These are phyloP conservation scores for Baryphthengus martii DNA, from an alignment of 2,113 vertebrate species.

Conservation along the genomic window DNA sequence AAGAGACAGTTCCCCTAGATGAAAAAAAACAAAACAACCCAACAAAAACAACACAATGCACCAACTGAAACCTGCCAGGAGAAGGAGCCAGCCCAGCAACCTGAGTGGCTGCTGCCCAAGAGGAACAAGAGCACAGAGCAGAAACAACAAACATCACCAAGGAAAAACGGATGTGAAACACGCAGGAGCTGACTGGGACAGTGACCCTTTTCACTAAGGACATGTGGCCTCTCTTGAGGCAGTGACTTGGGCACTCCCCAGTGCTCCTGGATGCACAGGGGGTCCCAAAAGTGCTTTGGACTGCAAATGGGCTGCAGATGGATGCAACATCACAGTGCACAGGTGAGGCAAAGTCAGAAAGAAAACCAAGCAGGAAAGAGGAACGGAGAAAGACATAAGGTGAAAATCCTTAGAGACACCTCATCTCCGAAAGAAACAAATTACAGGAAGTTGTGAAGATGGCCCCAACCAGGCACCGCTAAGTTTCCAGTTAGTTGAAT, in stretches of 20 bases:
- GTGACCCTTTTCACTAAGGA: background rate
- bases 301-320: background rate
- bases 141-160: background rate
- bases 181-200: background rate
- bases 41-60: no score
- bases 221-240: background rate
- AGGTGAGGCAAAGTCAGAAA: background rate
- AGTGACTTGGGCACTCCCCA: background rate
- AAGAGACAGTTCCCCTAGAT: background rate
- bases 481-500: background rate
- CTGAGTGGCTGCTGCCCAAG: background rate
- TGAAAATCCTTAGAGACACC: background rate
- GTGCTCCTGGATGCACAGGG: background rate
- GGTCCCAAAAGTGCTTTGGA: background rate
- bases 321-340: fast-evolving
- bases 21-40: background rate
- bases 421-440: background rate
- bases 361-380: background rate
- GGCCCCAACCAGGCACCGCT: background rate
- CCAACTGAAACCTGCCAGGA: background rate
- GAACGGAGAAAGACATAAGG: background rate
- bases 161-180: background rate
- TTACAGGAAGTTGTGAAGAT: background rate
- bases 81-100: background rate
- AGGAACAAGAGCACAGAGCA: background rate